Evolutionary conservation across 2,888 invertebrate species (phyloP).

Genomic region (Ophraella communa): DNA sequence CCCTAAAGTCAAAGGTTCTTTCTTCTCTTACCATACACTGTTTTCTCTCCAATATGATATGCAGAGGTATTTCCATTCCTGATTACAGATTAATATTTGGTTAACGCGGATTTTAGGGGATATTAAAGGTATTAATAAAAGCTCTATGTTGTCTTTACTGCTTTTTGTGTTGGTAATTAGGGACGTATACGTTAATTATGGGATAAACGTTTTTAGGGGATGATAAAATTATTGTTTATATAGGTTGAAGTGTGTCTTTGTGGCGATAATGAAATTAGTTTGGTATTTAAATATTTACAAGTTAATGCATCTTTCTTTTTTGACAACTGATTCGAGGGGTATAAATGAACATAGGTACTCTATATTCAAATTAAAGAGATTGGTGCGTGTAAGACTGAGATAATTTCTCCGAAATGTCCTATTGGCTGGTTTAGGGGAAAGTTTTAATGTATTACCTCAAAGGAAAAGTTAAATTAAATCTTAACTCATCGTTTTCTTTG

Average conservation of each 20-base stretch:
- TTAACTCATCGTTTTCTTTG: too few species aligned
- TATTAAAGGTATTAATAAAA: conserved; percentile 15
- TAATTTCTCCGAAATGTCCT: too few species aligned
- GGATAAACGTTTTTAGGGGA: neutral
- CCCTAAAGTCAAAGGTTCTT: conserved; percentile 42
- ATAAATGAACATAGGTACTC: neutral
- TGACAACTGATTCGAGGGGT: neutral
- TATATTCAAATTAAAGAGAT: neutral
- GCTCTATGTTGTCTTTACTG: conserved; percentile 19
- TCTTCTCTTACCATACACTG: conserved; percentile 30
- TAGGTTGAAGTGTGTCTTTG: neutral
- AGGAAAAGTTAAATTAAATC: too few species aligned
- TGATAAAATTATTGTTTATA: neutral
- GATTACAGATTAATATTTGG: conserved; percentile 35
- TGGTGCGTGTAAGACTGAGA: neutral
- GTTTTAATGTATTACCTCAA: too few species aligned
- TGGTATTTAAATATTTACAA: neutral
- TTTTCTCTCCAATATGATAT: conserved; percentile 26
- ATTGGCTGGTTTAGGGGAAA: too few species aligned
- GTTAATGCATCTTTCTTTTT: neutral
- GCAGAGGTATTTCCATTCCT: conserved; percentile 28
- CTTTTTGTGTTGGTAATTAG: conserved; percentile 18
- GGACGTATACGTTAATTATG: neutral
- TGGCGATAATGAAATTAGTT: neutral
- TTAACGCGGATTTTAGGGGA: conserved; percentile 26